phyloP scores from a whole-genome alignment of 2,113 vertebrate species.

The Mobula hypostoma region DNA sequence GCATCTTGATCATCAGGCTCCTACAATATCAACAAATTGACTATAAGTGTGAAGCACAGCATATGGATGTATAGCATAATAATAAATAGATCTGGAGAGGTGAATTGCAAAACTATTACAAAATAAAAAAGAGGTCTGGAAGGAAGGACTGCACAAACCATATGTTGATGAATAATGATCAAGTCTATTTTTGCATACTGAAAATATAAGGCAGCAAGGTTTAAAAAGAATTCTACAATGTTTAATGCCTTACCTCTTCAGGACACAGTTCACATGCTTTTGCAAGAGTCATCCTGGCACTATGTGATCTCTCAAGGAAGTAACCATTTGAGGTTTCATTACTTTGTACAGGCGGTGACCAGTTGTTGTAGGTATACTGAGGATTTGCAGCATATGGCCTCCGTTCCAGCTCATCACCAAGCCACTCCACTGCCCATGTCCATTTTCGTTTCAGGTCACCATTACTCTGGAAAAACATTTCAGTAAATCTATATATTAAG shows the following conservation, averaged over 20 bases:
- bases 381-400: constrained; percentile 93
- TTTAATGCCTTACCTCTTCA: constrained; percentile 76
- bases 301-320: constrained; percentile 97
- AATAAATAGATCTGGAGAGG: neutral
- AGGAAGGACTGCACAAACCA: neutral
- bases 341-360: constrained; percentile 97
- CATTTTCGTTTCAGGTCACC: constrained; percentile 97
- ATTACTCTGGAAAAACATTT: constrained; percentile 70
- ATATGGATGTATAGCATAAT: neutral
- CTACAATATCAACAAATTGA: constrained; percentile 53
- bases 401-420: constrained; percentile 93
- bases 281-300: constrained; percentile 96
- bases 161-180: too few species aligned
- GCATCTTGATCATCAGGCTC: constrained; percentile 96
- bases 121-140: neutral
- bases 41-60: constrained; percentile 43
- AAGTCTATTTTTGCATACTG: neutral
- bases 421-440: constrained; percentile 99
- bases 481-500: neutral
- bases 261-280: constrained; percentile 98
- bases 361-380: constrained; percentile 97
- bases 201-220: neutral
- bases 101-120: neutral
- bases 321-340: constrained; percentile 99
- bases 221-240: neutral